phyloP scores from a whole-genome alignment of 2,888 invertebrate species.

The Lingula anatina region DNA sequence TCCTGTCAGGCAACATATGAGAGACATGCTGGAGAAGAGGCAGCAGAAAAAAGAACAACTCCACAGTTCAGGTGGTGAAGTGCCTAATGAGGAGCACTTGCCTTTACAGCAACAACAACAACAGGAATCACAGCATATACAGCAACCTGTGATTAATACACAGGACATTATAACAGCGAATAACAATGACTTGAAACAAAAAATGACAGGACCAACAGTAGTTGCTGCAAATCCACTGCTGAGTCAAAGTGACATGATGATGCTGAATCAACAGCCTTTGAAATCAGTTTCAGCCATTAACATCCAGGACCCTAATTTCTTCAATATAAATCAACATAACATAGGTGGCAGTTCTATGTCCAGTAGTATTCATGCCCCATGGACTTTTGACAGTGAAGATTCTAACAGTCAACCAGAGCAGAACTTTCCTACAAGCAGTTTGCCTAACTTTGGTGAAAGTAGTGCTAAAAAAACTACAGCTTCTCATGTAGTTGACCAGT shows the following conservation, averaged over 20 bases:
- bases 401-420: background rate
- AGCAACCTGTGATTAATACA: background rate
- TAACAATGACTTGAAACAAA: background rate
- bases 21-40: background rate
- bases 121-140: background rate
- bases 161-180: background rate
- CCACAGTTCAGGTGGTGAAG: background rate
- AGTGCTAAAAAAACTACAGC: background rate
- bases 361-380: background rate
- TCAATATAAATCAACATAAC: background rate
- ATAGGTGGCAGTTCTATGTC: background rate
- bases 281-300: background rate
- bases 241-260: background rate
- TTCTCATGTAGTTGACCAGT: slow-evolving; percentile 6
- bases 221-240: too few species aligned
- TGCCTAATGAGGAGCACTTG: background rate
- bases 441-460: background rate
- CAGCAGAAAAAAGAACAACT: background rate
- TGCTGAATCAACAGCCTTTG: background rate
- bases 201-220: too few species aligned
- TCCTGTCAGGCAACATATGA: slow-evolving; percentile 6
- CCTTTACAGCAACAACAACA: background rate
- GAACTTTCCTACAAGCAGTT: background rate
- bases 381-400: background rate
- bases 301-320: background rate